These are phyloP conservation scores for Characodon lateralis DNA, from an alignment of 2,797 vertebrate species.

Conservation along the genomic window DNA sequence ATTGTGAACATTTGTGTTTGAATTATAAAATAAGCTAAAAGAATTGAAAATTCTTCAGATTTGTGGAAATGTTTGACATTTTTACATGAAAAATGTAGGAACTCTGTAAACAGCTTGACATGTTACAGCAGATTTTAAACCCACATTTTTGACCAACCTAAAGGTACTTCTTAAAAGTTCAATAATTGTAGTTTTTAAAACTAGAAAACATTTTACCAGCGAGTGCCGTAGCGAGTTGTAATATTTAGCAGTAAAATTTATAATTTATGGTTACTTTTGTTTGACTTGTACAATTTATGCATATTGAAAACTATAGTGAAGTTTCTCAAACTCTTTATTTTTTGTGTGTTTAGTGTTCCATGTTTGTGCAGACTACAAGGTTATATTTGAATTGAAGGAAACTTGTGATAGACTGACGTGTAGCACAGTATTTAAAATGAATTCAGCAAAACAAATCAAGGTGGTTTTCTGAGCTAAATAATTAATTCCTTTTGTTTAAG, in stretches of 20 bases:
- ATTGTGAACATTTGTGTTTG: no score
- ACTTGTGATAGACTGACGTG: slow-evolving; percentile 13
- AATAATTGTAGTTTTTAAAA: not conserved
- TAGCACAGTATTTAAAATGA: slow-evolving; percentile 20
- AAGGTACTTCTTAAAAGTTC: not conserved
- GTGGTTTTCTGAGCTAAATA: slow-evolving; percentile 51
- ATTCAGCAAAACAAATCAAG: slow-evolving; percentile 52
- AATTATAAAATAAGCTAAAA: no score
- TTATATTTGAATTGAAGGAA: slow-evolving; percentile 66
- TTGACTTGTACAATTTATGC: not conserved
- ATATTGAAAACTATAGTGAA: not conserved
- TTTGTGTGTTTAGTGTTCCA: not conserved
- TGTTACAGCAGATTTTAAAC: no score
- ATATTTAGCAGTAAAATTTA: not conserved
- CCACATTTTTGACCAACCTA: not conserved
- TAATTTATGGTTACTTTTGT: not conserved
- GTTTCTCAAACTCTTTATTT: not conserved
- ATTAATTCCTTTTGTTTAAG: slow-evolving; percentile 20
- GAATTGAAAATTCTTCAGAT: no score
- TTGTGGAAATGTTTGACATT: no score
- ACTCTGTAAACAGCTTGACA: no score
- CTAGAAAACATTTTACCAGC: not conserved
- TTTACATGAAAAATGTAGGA: no score
- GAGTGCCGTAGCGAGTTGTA: no score
- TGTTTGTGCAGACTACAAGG: slow-evolving; percentile 42